phyloP scores from a whole-genome alignment of 2,113 vertebrate species.

The Ahaetulla prasina region DNA sequence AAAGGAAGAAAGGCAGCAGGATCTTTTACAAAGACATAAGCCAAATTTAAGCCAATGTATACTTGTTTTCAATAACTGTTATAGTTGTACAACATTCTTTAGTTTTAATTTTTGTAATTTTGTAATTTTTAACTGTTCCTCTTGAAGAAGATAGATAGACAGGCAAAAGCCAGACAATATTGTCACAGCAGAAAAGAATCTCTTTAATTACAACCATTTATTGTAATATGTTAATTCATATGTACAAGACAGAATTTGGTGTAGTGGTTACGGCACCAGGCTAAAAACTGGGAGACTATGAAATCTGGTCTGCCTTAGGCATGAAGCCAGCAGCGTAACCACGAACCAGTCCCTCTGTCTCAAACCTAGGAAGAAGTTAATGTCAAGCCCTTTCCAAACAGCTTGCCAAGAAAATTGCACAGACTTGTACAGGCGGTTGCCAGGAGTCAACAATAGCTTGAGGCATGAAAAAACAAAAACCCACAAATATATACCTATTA shows the following conservation, averaged over 20 bases:
- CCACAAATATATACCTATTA: background rate
- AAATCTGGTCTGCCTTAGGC: background rate
- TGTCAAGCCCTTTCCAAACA: background rate
- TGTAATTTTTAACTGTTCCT: background rate
- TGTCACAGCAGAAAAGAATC: background rate
- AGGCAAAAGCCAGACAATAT: background rate
- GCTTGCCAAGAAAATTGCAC: background rate
- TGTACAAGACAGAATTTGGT: background rate
- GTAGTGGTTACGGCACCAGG: background rate
- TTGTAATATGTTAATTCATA: background rate
- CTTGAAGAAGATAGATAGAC: background rate
- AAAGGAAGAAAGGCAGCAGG: background rate
- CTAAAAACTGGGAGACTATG: background rate
- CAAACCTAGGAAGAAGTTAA: background rate
- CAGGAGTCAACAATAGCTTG: background rate
- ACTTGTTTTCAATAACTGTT: background rate
- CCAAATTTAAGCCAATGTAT: background rate
- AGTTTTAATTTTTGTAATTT: background rate
- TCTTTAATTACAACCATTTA: background rate
- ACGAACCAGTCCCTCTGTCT: background rate
- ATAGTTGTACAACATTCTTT: background rate
- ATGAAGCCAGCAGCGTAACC: background rate
- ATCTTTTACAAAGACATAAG: background rate
- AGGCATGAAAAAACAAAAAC: background rate
- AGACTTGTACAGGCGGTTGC: background rate